Evolutionary conservation across 1,140 invertebrate genomes (phyloP), one percentile per base, ranked within the genome.

Genomic region (Orius insidiosus): DNA sequence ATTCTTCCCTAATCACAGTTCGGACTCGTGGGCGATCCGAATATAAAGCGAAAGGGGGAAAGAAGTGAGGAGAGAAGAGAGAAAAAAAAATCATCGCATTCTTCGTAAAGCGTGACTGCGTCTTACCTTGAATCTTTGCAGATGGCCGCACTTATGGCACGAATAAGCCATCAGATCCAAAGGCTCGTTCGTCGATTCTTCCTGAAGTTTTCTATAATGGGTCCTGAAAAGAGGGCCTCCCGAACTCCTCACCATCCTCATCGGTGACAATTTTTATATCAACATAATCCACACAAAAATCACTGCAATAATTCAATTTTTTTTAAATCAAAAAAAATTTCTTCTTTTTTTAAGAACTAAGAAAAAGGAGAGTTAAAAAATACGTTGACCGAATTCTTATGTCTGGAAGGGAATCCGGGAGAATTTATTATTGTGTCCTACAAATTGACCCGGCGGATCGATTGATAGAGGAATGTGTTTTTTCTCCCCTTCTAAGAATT

Each of bases 121-220:
- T 59, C 61, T 68, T 68, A 75, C 73, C 71, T 74, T 66, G 46
- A 76, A 55, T 55, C 70, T 70, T 55, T 75, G 72, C 51, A 64
- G 69, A 60, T 74, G 72, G 36, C 73, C 72, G 52, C 73, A 76
- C 53, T 71, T 69, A 53, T 69, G 68, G 59, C 73, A 76, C 51
- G 68, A 72, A 58, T 75, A 75, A 33, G 72, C 72, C 58, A 52
- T 67, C 58, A 54, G 65, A 59, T 48, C 61, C 54, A 49, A 62
- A 54, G 45, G 61, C 53, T 57, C 59, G 53, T 65, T 30, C 18
- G 10, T 30, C 18, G 41, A 67, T 42, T 75, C 71, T 56, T 75
- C 69, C 37, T 68, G 62, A 45, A 74, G 61, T 54, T 73, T 74
- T 46, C 66, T 65, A 60, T 75, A 75, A 51, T 73, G 70, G 48